phyloP scores from a whole-genome alignment of 2,797 vertebrate species.

The Cuculus canorus region DNA sequence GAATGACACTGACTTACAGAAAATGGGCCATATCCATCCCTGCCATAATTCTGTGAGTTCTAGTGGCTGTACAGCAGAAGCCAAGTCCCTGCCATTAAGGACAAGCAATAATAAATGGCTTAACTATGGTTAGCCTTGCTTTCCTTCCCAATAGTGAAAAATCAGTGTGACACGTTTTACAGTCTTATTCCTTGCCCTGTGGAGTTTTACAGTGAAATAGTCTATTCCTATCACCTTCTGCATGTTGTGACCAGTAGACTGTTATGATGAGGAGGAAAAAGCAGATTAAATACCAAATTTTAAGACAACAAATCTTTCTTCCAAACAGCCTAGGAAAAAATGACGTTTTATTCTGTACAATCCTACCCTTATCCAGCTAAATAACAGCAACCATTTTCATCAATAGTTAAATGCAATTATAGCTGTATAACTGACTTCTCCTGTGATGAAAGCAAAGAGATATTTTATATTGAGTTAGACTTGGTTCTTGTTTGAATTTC shows the following conservation, averaged over 20 bases:
- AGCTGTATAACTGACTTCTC: background rate
- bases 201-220: too few species aligned
- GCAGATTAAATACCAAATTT: background rate
- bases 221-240: background rate
- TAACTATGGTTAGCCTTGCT: background rate
- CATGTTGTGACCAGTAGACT: background rate
- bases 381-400: background rate
- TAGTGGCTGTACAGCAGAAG: background rate
- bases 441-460: background rate
- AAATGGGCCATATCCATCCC: background rate
- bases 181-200: background rate
- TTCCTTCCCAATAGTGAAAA: background rate
- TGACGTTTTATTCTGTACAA: accelerated
- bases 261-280: background rate
- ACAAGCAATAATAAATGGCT: background rate
- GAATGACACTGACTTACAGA: background rate
- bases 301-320: background rate
- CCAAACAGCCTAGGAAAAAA: background rate
- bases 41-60: background rate
- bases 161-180: background rate
- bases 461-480: background rate
- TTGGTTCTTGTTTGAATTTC: background rate
- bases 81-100: background rate
- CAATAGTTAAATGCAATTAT: background rate
- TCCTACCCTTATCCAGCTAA: background rate